Evolutionary conservation across 2,888 invertebrate genomes (phyloP), one percentile per base, ranked within the genome.

Genomic region (Calephelis perditalis): DNA sequence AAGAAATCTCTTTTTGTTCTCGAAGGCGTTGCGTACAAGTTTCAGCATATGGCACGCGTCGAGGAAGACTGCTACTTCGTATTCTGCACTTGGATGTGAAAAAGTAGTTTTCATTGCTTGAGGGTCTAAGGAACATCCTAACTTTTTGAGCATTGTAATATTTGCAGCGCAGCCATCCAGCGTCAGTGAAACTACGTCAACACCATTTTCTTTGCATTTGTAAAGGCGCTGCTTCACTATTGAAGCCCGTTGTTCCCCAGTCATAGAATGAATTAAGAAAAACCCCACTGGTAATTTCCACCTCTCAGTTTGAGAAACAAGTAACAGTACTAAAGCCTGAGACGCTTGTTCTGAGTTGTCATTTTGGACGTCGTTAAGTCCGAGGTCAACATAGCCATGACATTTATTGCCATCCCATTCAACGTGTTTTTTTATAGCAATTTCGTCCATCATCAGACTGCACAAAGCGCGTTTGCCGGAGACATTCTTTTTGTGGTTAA

Each of bases 381-480:
- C 70, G 55, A 70, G 68, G 57, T 75, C 70, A 11, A 74, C 72
- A 56, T 73, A 73, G 2, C 76, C 76, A 64, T 71, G 64, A 59
- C 70, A 69, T 63, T 68, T 66, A 59, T 69, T 68, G 4, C 74
- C 74, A 63, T 75, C 71, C 71, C 70, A 77, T 63, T 77, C 71
- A 26, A 73, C 45, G n/a, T 59, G 49, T 26, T 60, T 61, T 11
- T 63, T 36, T 3, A 71, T 68, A 11, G 67, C 62, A 70, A 77
- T 76, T 67, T 76, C 73, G 64, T 74, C 74, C 6, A 74, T 57
- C 7, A 69, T 61, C 35, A 72, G 58, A 10, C 63, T 54, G 49
- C 63, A 67, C 37, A 63, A 11, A 43, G 43, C 3, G 36, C 26
- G 37, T 11, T 52, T 52, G 44, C 35, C 71, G 12, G 47, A 59